Percentiles rank a stretch among this genome's conserved stretches.
These are phyloP conservation scores for Scolopax bukidnonensis DNA, from an alignment of 2,797 vertebrate species.

Conservation along the genomic window DNA sequence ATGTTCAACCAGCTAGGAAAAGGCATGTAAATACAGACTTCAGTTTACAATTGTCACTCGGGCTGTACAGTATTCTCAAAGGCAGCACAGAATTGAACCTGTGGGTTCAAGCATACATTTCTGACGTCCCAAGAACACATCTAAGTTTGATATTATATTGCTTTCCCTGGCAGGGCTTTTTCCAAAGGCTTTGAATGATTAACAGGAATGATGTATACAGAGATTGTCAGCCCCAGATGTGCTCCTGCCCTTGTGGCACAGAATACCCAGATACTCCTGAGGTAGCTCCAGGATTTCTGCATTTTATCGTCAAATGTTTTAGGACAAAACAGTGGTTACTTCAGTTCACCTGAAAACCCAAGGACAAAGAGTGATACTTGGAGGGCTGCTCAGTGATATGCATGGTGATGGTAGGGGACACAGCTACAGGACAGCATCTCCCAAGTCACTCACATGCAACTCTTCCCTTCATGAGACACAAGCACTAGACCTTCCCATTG, in stretches of 20 bases:
- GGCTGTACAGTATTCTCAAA: not conserved
- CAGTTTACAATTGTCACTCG: not conserved
- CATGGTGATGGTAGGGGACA: fast-evolving
- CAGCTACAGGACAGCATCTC: not conserved
- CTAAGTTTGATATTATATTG: not conserved
- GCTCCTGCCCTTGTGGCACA: not conserved
- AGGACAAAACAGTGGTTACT: not conserved
- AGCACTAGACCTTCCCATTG: not conserved
- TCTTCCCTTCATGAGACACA: not conserved
- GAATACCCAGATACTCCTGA: not conserved
- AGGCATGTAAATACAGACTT: not conserved
- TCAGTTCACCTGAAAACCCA: not conserved
- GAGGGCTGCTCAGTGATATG: not conserved
- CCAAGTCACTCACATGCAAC: not conserved
- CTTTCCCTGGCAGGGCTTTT: not conserved
- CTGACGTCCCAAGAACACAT: not conserved
- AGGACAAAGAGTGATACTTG: not conserved
- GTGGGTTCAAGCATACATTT: not conserved
- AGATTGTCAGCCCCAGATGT: not conserved
- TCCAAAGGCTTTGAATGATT: not conserved
- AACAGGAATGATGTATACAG: not conserved
- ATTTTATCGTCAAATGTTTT: not conserved
- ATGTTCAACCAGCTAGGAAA: not conserved
- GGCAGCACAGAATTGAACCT: not conserved
- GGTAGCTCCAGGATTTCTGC: not conserved